Evolutionary conservation across 2,888 invertebrate species (phyloP), one percentile per base, ranked within the genome.

Genomic region (Leptinotarsa tumamoca): DNA sequence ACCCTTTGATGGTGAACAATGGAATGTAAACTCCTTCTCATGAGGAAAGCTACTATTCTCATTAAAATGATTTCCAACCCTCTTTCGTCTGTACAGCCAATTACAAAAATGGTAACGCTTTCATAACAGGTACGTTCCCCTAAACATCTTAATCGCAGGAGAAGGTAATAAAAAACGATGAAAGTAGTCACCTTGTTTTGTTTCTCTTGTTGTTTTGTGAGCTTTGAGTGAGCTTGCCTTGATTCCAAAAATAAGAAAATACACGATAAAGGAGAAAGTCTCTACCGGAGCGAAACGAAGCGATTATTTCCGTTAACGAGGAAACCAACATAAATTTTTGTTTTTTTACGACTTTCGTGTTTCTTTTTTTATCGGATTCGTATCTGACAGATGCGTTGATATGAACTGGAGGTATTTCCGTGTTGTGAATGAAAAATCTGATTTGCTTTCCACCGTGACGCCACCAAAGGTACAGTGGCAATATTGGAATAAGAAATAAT

Each of bases 231-330:
- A 63, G 51, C 71, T n/a, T 43, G 67, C 67, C 68, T 67, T 49
- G 54, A 70, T 68, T 68, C 68, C 54, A 27, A 49, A 71, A 69
- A 74, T 67, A 67, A 69, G 54, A 70, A 56, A 67, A 70, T 56
- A 43, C n/a, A 50, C 61, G 56, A 67, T 71, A 74, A 74, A 70
- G 43, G 68, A 68, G 61, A 68, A 56, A 73, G 68, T 68, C 52
- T n/a, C n/a, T 67, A 52, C 58, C 50, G 52, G 73, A 73, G 73
- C 73, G 68, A 58, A 69, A 61, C 58, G 43, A 61, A 73, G 73
- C 69, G 68, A 58, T 68, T 68, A 68, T 73, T 73, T 68, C 52
- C 68, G 50, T 73, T 73, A 73, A 73, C 73, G 73, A 73, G 68
- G n/a, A 51, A 18, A 15, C 61, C 43, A 61, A 73, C 68, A 63